Evolutionary conservation across 2,888 invertebrate genomes (phyloP), one percentile per base, ranked within the genome.

Genomic region (Adineta ricciae): DNA sequence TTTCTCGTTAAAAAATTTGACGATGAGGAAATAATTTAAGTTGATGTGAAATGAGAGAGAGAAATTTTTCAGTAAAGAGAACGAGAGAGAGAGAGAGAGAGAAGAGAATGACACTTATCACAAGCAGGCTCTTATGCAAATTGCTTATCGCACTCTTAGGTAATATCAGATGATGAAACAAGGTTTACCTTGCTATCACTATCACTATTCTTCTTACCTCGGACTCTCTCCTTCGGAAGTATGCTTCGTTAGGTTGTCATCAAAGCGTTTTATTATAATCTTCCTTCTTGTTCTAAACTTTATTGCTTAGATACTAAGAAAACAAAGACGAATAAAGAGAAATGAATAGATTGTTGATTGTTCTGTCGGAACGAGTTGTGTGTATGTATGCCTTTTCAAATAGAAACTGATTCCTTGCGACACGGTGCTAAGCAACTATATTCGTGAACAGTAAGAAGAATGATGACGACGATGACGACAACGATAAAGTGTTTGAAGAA

Each of bases 1-100:
- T 64, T 16, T 56, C 56, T 52, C 21, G 11, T 27, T 32, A 32
- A 64, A 27, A 64, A 64, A 64, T 64, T 64, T 64, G 32, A 64
- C 64, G 64, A 64, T 64, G 64, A 64, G 64, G 64, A 64, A 64
- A 64, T 64, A 64, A 64, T 64, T 64, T 36, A 64, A 64, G 32
- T 64, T 64, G 32, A 64, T 64, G 64, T 64, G 64, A 64, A 64
- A 64, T 64, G 32, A 16, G 32, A 64, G 64, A 64, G 32, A 32
- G 16, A 19, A 32, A 27, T 32, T 64, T 50, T 50, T 50, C 19
- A 50, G 50, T 64, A 64, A 46, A 46, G 46, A 46, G 46, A 46
- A 46, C 27, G 14, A n/a, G n/a, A n/a, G n/a, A n/a, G n/a, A n/a
- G 49, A 64, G 14, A 64, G 64, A 64, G 19, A 14, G 32, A 21